Evolutionary conservation across 2,113 vertebrate genomes (phyloP), one percentile per base, ranked within the genome.

Genomic region (Manacus vitellinus): DNA sequence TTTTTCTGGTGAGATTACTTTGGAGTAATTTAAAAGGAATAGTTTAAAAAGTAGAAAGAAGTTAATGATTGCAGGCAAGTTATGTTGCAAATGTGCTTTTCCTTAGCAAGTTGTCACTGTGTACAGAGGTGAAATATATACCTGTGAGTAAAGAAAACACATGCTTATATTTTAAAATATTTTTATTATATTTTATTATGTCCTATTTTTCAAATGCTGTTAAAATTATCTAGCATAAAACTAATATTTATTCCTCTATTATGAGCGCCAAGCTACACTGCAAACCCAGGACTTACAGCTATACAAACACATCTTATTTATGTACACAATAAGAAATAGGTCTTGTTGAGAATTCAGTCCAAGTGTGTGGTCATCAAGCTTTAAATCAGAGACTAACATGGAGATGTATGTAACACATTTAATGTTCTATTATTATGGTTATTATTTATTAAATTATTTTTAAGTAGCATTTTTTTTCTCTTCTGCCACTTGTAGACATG

Each of bases 181-280:
- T 96, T 95, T 77, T 95, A 93, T 90, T 97, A 81, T 95, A 88
- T 93, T 97, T 98, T 97, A 98, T 97, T 97, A 97, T 65, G 74
- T 91, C 79, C 62, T 88, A 84, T 96, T 98, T 98, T 97, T 97
- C 97, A 97, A 96, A 96, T 61, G 87, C 56, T 84, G 91, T 89
- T 95, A 83, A 94, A 96, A 97, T 78, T 80, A 89, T 92, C 89
- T 95, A 95, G 94, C 96, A 97, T 97, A 97, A 98, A 97, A 85
- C 91, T 95, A 97, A 95, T 98, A 97, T 98, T 98, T 98, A 98
- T 97, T 97, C 75, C 73, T 94, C 91, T 63, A 82, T 96, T 96
- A 97, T 95, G 68, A 86, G 67, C 30, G 87, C 58, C 70, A 83
- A 88, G 51, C 43, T 66, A 75, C 30, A 47, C 55, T 88, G 89